phyloP scores from a whole-genome alignment of 1,140 invertebrate genomes.

The Archivesica marissinica region DNA sequence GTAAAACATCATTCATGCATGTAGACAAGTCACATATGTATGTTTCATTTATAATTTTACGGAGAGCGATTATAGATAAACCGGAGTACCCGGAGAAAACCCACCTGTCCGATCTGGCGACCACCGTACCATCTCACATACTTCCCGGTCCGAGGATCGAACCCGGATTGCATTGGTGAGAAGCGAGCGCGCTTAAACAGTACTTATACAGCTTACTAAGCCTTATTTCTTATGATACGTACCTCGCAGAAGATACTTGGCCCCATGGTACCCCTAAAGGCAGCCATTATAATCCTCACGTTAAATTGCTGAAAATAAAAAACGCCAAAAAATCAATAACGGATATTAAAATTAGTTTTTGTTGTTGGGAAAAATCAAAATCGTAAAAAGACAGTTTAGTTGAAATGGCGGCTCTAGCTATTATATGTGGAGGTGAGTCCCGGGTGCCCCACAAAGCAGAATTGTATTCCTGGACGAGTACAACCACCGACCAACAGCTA shows the following conservation, averaged over 20 bases:
- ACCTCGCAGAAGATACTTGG: conserved; percentile 97
- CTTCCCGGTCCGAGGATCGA: neutral
- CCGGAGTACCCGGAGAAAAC: neutral
- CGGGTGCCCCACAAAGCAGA: no score
- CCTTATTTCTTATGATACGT: conserved; percentile 47
- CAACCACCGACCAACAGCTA: no score
- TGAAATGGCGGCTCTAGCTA: no score
- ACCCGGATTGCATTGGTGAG: neutral
- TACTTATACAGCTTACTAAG: neutral
- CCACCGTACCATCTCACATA: neutral
- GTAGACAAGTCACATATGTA: no score
- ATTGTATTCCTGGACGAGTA: no score
- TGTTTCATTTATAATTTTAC: neutral
- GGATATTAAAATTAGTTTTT: no score
- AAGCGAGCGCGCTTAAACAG: neutral
- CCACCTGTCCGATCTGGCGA: neutral
- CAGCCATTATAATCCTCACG: conserved; percentile 96
- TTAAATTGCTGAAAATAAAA: conserved; percentile 89
- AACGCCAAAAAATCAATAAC: no score
- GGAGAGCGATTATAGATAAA: neutral
- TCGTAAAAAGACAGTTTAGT: no score
- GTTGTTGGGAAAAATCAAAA: no score
- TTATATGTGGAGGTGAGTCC: no score
- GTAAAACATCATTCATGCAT: no score
- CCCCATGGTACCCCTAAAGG: conserved; percentile 97